These are phyloP conservation scores for Montipora sp. DNA, from an alignment of 64 coral and sea anemone species.

Conservation along the genomic window DNA sequence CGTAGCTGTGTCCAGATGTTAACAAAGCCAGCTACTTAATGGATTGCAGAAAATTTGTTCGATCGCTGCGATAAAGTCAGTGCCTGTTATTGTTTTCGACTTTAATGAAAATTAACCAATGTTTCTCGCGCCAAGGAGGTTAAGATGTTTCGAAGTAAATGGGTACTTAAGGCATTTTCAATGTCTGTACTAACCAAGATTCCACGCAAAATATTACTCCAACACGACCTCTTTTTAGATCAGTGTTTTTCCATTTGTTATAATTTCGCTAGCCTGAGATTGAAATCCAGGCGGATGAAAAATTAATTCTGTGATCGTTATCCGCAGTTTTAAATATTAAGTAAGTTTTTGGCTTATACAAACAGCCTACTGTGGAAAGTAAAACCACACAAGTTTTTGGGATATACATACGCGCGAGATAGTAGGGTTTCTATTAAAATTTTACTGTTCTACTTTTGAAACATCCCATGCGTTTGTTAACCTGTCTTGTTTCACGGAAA, in stretches of 20 bases:
- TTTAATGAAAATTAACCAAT: conserved; percentile 46
- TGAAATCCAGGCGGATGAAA: conserved; percentile 8
- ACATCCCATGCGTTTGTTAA: background rate
- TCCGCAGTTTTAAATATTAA: conserved; percentile 40
- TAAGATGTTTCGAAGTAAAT: conserved; percentile 16
- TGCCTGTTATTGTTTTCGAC: conserved; percentile 30
- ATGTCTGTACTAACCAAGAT: conserved; percentile 1
- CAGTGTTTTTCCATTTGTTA: background rate
- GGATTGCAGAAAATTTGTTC: conserved; percentile 20
- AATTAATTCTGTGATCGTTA: conserved; percentile 44
- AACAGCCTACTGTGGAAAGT: conserved; percentile 1
- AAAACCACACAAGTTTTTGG: background rate
- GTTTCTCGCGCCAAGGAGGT: background rate
- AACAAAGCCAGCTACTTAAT: conserved; percentile 50
- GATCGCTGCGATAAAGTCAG: conserved; percentile 23
- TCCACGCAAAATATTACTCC: background rate
- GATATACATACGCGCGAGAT: background rate
- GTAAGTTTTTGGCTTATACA: background rate
- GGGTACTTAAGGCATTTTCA: conserved; percentile 15
- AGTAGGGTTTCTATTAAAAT: conserved; percentile 28
- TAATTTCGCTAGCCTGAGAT: background rate
- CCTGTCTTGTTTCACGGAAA: background rate
- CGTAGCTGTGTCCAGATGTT: conserved; percentile 39
- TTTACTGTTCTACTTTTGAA: background rate
- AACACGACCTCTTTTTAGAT: background rate